These are phyloP conservation scores for Phoxinus phoxinus DNA, from an alignment of 2,113 vertebrate species.

Conservation along the genomic window DNA sequence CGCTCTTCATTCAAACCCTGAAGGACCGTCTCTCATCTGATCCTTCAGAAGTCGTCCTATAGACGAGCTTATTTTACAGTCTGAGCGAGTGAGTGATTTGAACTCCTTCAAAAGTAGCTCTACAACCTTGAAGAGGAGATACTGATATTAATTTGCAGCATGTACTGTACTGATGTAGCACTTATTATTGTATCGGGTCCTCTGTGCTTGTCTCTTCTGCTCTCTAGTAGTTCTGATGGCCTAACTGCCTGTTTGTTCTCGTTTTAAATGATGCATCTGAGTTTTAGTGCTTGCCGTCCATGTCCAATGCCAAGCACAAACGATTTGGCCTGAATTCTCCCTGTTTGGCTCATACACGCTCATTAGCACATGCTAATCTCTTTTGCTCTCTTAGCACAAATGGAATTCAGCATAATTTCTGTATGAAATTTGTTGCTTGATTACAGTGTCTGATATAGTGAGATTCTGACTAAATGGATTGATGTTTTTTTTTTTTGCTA, in stretches of 20 bases:
- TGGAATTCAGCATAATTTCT: slow-evolving; percentile 1
- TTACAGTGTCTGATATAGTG: background rate
- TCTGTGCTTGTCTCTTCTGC: background rate
- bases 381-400: slow-evolving; percentile 8
- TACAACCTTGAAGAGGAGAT: slow-evolving; percentile 36
- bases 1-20: slow-evolving; percentile 31
- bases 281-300: background rate
- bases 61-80: slow-evolving; percentile 26
- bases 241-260: background rate
- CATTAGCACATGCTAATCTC: slow-evolving; percentile 26
- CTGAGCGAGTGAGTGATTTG: slow-evolving; percentile 38
- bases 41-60: slow-evolving; percentile 28
- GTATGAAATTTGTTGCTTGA: background rate
- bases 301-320: slow-evolving; percentile 39
- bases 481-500: background rate
- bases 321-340: slow-evolving; percentile 1
- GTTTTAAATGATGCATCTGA: background rate
- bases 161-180: slow-evolving; percentile 27
- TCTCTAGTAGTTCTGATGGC: background rate
- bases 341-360: slow-evolving; percentile 7
- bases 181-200: background rate
- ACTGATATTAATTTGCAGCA: slow-evolving; percentile 6
- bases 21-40: slow-evolving; percentile 39
- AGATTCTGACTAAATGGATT: background rate
- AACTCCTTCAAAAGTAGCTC: background rate